Evolutionary conservation across 2,888 invertebrate genomes (phyloP).

Genomic region (Philopedon plagiatum): DNA sequence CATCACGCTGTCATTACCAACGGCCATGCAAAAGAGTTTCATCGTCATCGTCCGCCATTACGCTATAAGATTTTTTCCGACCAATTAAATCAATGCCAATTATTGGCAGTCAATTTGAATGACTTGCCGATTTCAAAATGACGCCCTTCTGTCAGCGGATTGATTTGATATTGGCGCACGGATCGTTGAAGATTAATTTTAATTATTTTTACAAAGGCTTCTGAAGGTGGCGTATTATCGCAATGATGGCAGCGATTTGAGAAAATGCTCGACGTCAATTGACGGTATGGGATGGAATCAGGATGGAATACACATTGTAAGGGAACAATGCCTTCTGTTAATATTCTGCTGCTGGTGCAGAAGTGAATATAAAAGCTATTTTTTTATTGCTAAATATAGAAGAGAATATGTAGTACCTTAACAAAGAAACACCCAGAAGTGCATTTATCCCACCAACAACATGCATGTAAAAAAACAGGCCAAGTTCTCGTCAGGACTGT

Average conservation of each 20-base stretch:
- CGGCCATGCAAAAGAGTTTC: not conserved
- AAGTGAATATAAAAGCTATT: no score
- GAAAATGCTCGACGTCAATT: not conserved
- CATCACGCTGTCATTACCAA: not conserved
- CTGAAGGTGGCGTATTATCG: not conserved
- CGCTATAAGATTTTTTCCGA: conserved; percentile 4
- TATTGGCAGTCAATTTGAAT: conserved; percentile 14
- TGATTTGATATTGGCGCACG: conserved; percentile 35
- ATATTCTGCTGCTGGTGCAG: no score
- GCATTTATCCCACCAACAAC: no score
- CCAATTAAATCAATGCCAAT: conserved; percentile 33
- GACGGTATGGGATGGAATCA: no score
- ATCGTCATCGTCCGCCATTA: conserved; percentile 30
- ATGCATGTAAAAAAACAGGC: no score
- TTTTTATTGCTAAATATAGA: no score
- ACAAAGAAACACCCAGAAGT: no score
- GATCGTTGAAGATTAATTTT: conserved; percentile 13
- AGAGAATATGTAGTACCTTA: no score
- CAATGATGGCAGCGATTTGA: not conserved
- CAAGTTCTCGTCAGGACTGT: no score
- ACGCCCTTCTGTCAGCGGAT: conserved; percentile 24
- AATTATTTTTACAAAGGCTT: conserved; percentile 1
- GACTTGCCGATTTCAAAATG: conserved; percentile 13
- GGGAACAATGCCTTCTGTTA: no score
- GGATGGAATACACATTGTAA: no score